phyloP scores from a whole-genome alignment of 2,797 vertebrate species.

The Ficedula albicollis region DNA sequence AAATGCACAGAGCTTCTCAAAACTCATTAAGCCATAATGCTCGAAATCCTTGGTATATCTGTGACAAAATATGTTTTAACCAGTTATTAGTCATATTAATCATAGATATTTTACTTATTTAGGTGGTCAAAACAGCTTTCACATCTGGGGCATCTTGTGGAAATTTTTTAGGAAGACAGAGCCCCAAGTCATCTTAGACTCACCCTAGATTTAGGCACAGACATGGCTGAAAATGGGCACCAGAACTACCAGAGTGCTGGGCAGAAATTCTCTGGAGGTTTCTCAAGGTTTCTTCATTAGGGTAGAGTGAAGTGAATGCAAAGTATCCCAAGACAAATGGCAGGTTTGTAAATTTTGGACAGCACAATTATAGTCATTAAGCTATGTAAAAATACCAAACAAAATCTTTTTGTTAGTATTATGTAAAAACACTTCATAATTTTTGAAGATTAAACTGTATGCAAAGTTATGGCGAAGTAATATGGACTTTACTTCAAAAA shows the following conservation, averaged over 20 bases:
- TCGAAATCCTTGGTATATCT: slow-evolving; percentile 24
- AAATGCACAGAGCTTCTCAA: slow-evolving; percentile 51
- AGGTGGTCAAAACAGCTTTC: not conserved
- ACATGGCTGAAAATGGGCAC: not conserved
- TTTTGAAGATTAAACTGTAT: not conserved
- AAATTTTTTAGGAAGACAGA: not conserved
- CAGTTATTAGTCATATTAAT: not conserved
- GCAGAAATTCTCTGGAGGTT: not conserved
- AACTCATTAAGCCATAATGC: not conserved
- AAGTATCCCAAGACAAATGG: not conserved
- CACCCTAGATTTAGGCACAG: not conserved
- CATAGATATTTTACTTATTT: slow-evolving; percentile 5
- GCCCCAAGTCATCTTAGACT: not conserved
- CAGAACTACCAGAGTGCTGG: not conserved
- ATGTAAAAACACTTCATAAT: not conserved
- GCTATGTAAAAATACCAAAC: not conserved
- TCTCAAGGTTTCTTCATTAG: not conserved
- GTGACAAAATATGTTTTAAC: slow-evolving; percentile 18
- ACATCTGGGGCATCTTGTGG: not conserved
- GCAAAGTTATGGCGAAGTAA: not conserved
- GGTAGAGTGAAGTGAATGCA: not conserved
- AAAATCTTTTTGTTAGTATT: not conserved
- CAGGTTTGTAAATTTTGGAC: not conserved
- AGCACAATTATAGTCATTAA: not conserved
- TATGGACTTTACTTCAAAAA: not conserved